Evolutionary conservation across 2,797 vertebrate species (phyloP).

Genomic region (Lycodopsis pacificus): DNA sequence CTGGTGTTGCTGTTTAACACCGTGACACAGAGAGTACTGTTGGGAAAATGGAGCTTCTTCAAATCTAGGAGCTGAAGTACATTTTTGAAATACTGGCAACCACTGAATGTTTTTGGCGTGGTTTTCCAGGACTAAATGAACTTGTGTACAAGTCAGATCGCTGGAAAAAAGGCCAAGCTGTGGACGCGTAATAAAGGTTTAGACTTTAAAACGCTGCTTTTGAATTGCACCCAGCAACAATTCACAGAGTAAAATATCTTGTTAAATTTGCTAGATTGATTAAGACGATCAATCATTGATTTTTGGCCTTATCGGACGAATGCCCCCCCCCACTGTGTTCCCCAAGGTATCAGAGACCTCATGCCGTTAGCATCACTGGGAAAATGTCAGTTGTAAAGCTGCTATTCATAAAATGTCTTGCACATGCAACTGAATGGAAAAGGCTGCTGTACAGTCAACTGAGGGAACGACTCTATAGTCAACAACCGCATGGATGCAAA

Average conservation of each 20-base stretch:
- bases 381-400: constrained; percentile 3
- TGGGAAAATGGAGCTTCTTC: constrained; percentile 13
- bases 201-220: constrained; percentile 9
- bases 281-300: constrained; percentile 7
- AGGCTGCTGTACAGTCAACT: background rate
- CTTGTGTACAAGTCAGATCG: background rate
- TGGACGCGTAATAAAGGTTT: background rate
- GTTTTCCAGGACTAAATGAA: constrained; percentile 18
- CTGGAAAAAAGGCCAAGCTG: background rate
- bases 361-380: constrained; percentile 1
- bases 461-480: background rate
- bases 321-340: background rate
- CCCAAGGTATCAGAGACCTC: background rate
- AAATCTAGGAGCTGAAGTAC: constrained; percentile 20
- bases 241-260: background rate
- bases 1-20: constrained; percentile 50
- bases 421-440: background rate
- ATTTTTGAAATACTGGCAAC: constrained; percentile 52
- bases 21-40: constrained; percentile 43
- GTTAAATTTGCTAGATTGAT: constrained; percentile 5
- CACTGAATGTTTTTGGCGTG: background rate
- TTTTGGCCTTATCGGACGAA: constrained; percentile 21
- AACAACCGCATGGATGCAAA: background rate
- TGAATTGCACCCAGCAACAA: background rate
- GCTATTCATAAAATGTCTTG: constrained; percentile 11